These are phyloP conservation scores for Drosophila aldrichi DNA, from an alignment of 2,888 invertebrate genomes.

Conservation along the genomic window DNA sequence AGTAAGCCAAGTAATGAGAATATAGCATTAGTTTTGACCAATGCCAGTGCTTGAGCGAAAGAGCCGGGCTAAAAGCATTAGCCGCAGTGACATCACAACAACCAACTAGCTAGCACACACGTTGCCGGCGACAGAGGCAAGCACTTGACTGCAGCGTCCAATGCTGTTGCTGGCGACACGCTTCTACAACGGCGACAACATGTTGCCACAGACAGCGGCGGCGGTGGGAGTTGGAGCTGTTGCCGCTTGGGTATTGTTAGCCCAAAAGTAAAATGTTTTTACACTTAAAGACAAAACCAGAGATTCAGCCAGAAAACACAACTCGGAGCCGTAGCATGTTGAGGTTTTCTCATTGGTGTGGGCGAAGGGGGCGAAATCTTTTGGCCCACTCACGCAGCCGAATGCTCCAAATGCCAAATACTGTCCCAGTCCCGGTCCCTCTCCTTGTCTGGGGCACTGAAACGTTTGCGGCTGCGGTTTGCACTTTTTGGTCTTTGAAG, in stretches of 20 bases:
- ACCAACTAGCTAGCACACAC: slow-evolving; percentile 63
- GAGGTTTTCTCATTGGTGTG: slow-evolving; percentile 31
- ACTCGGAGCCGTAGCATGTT: slow-evolving; percentile 48
- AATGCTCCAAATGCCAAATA: slow-evolving; percentile 44
- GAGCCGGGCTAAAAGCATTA: slow-evolving; percentile 76
- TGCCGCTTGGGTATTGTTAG: slow-evolving; percentile 57
- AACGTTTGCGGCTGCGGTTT: slow-evolving; percentile 81
- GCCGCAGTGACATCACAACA: slow-evolving; percentile 73
- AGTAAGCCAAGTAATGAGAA: slow-evolving; percentile 77
- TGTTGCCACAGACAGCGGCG: slow-evolving; percentile 56
- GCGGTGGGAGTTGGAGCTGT: slow-evolving; percentile 1
- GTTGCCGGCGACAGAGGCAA: slow-evolving; percentile 4
- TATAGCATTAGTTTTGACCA: slow-evolving; percentile 77
- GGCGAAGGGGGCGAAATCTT: slow-evolving; percentile 41
- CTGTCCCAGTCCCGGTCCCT: neutral
- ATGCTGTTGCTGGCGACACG: slow-evolving; percentile 67
- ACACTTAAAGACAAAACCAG: slow-evolving; percentile 82
- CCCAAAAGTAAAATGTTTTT: slow-evolving; percentile 81
- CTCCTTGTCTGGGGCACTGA: slow-evolving; percentile 49
- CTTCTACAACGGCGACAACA: slow-evolving; percentile 77
- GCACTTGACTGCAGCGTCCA: slow-evolving; percentile 73
- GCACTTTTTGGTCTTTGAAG: slow-evolving; percentile 81
- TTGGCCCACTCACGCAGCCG: slow-evolving; percentile 62
- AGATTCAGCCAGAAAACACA: slow-evolving; percentile 65
- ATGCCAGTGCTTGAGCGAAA: slow-evolving; percentile 21